Evolutionary conservation across 35 echinoderm and acorn worm species (phyloP).

Genomic region (Ophiothrix spiculata): DNA sequence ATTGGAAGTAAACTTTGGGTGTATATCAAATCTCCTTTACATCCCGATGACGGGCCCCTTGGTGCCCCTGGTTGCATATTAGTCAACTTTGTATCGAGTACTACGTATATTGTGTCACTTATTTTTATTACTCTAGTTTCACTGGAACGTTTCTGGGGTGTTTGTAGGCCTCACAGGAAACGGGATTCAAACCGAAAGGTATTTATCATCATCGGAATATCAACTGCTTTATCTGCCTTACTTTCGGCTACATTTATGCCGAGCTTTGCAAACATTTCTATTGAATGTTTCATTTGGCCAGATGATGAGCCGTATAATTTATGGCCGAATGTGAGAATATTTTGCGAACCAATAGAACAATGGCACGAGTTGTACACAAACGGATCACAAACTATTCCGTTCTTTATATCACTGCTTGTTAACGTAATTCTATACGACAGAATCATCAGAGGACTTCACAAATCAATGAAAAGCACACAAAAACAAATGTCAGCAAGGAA

Average conservation of each 20-base stretch:
- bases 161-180: constrained; percentile 17
- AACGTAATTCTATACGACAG: constrained; percentile 66
- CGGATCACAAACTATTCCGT: constrained; percentile 73
- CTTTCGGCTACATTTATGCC: constrained; percentile 70
- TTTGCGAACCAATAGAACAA: constrained; percentile 12
- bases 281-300: constrained; percentile 50
- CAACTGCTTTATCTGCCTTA: constrained; percentile 41
- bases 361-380: constrained; percentile 46
- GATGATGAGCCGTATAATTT: constrained; percentile 19
- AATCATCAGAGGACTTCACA: constrained; percentile 70
- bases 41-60: not conserved
- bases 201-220: constrained; percentile 36
- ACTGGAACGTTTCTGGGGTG: constrained; percentile 1
- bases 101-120: not conserved
- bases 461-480: constrained; percentile 56
- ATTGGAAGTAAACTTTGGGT: constrained; percentile 4
- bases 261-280: constrained; percentile 2
- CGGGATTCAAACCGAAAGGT: constrained; percentile 35
- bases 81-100: not conserved
- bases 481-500: constrained; percentile 36
- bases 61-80: not conserved
- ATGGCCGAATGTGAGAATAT: constrained; percentile 39
- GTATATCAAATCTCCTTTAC: not conserved
- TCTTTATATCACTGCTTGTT: constrained; percentile 52
- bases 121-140: constrained; percentile 1